Base-by-base conservation (phyloP, 2,113 vertebrate genomes). In the Entelurus aequoreus region DNA sequence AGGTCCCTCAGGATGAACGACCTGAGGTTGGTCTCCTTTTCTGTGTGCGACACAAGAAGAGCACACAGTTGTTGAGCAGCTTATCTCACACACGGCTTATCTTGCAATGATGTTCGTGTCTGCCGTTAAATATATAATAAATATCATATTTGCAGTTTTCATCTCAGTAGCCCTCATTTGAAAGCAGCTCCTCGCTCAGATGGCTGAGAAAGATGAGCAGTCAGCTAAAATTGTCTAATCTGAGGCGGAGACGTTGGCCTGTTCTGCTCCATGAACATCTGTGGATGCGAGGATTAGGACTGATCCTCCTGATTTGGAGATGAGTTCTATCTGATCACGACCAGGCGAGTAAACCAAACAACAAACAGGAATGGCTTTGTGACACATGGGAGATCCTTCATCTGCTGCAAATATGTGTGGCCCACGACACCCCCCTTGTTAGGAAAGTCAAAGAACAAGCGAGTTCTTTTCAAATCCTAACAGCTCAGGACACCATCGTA, bases 11-110 rank as follows among this genome's bases (percentile, higher is more conserved):
- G 91, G 74, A 97, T 74, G 72, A 98, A 98, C 5, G 97, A 93
- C 80, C 93, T 92, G 82, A 99, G 92, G 81, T 93, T 93, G 56
- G 97, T 99, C 88, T 98, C 97, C 77, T 99, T 99, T 87, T 99
- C 97, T 99, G 92, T 16, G 55, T 13, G 50, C 59, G 69, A 57
- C 55, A 57, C 55, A 57, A 60, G 58, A 58, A 66, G 66, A 55
- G 46, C 15, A 74, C 0, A 49, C 15, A 16, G 60, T 48, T 61
- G 35, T 49, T 48, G 37, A 61, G 47, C 47, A 49, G 47, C 21
- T 16, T 51, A 51, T 51, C 16, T 53, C 21, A 61, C 48, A 9
- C 36, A 19, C 35, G n/a, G 8, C 58, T 60, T 48, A 60, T 60
- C 55, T 44, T 36, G 7, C 15, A 48, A 60, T 36, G 15, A 44